Base-by-base conservation (phyloP, 2,113 vertebrate species). In the Microtus pennsylvanicus region DNA sequence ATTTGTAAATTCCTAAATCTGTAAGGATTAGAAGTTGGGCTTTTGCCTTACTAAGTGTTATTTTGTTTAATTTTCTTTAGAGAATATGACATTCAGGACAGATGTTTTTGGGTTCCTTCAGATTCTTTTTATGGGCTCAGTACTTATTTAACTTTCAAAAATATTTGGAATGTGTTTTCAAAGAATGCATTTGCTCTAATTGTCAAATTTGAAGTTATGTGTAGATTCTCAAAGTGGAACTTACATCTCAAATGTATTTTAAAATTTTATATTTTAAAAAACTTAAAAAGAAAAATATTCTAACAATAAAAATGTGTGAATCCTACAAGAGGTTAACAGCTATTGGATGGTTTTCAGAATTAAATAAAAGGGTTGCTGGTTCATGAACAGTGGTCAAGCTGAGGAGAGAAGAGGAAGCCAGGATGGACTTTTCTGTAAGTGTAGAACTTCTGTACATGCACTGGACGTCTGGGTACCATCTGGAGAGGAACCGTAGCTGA, bases 1-100 rank as follows among this genome's bases (percentile, higher is more conserved):
- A 45, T 75, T 88, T 78, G 42, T 88, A 85, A 81, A 80, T 94
- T 90, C 82, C 33, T 21, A 81, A 70, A 81, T 86, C 55, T 65
- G 14, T 33, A 11, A 76, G 24, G 26, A 35, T 86, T 81, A 92
- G 85, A 92, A 94, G 33, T 45, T 19, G 45, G 26, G 3, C 55
- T 55, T 90, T 94, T 86, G 78, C 38, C 74, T 86, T 35, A 72
- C 69, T 6, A 47, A 22, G 74, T 65, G 50, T n/a, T 77, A 78
- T 93, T 89, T 93, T 92, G 24, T 72, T 97, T 93, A 65, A 89
- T 47, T 87, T 78, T 92, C 30, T 87, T 89, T 33, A 63, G 52
- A 85, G 87, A 75, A 45, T 24, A 5, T 85, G 45, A 80, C 45
- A 65, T 1, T 0, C 14, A 52, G 45, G 50, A 28, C 16, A 72